These are phyloP conservation scores for Lonchura striata DNA, from an alignment of 2,113 vertebrate species.

Conservation along the genomic window DNA sequence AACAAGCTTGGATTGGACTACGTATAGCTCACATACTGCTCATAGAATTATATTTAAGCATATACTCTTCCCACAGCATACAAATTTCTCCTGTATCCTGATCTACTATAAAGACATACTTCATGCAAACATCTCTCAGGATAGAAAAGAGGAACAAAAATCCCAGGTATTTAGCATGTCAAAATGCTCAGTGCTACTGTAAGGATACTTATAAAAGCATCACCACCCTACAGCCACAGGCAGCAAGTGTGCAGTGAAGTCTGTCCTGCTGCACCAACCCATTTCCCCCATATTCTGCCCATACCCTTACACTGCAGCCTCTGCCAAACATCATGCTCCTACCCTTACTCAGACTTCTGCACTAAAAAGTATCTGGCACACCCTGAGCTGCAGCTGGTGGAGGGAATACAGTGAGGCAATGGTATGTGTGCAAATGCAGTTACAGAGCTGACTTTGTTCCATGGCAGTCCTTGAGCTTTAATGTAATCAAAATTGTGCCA, in stretches of 20 bases:
- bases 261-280: not conserved
- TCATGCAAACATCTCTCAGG: not conserved
- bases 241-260: not conserved
- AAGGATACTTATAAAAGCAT: not conserved
- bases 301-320: rapidly evolving
- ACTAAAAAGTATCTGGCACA: not conserved
- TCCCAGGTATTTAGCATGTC: not conserved
- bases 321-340: not conserved
- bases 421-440: constrained; percentile 23
- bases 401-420: not conserved
- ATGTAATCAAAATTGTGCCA: not conserved
- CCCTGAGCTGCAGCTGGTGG: not conserved
- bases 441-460: constrained; percentile 42
- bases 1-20: not conserved
- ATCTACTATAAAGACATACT: not conserved
- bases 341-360: not conserved
- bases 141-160: not conserved
- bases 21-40: not conserved
- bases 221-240: too few relatives aligned
- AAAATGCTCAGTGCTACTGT: not conserved
- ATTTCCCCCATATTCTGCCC: not conserved
- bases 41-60: not conserved
- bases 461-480: not conserved
- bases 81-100: not conserved
- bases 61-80: too few relatives aligned